Base-by-base conservation (phyloP, 2,113 vertebrate genomes). In the Anguilla japonica region DNA sequence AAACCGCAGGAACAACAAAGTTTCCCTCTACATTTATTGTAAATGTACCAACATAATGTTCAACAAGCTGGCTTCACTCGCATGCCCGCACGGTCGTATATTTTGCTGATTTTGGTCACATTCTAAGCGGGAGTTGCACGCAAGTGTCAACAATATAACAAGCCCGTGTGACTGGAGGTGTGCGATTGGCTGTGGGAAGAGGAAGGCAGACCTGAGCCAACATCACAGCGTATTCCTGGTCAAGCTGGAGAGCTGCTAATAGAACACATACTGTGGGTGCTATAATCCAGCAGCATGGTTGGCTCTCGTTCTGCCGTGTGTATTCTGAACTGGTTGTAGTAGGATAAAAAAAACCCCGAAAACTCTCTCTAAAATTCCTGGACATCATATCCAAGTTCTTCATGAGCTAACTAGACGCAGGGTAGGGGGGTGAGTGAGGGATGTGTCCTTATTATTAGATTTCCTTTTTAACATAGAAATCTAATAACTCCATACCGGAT, bases 401-500 rank as follows among this genome's bases (percentile, higher is more conserved):
- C 2, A 85, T 40, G 82, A 56, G 85, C 71, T 75, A 5, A 82
- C 2, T 18, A 83, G 86, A 88, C 5, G 1, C 86, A 85, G 41
- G 71, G 29, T 29, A 34, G 71, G 71, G 71, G 29, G n/a, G n/a
- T 75, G n/a, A 6, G 6, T 75, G 71, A 34, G 71, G 71, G 71
- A 6, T 80, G 83, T 39, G 40, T 85, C 29, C 40, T 13, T 39
- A 39, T 92, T 89, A 94, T 92, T 93, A 8, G 86, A 93, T 93
- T 92, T 89, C 84, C 88, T 57, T 86, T 86, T 79, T 90, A 90
- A 81, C 57, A 82, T 88, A 84, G 84, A 88, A 92, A 94, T 92
- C 85, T 83, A 93, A 91, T 93, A 80, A 75, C 60, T 75, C 20
- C 26, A 67, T 26, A 84, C n/a, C 26, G 60, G 67, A 75, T 83